phyloP scores from a whole-genome alignment of 2,888 invertebrate species.

The Leptinotarsa rubiginosa region DNA sequence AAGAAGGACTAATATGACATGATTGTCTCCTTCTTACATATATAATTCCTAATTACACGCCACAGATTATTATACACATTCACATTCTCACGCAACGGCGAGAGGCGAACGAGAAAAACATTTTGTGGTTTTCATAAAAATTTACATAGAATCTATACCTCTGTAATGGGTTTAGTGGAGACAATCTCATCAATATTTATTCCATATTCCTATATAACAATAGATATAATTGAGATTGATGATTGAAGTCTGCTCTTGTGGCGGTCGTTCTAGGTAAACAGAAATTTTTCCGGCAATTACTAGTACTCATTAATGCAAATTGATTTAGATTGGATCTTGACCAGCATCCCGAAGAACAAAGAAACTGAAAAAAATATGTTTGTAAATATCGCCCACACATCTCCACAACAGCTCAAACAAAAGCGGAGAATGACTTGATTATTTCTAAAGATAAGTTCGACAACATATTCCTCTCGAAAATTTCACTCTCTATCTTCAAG shows the following conservation, averaged over 20 bases:
- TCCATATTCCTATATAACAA: neutral
- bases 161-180: neutral
- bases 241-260: slow-evolving; percentile 1
- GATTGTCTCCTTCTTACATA: slow-evolving; percentile 64
- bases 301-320: neutral
- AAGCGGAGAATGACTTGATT: too few relatives aligned
- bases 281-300: slow-evolving; percentile 1
- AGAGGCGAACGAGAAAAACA: slow-evolving; percentile 38
- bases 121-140: slow-evolving; percentile 40
- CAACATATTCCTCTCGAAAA: too few relatives aligned
- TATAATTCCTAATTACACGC: slow-evolving; percentile 64
- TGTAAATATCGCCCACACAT: too few relatives aligned
- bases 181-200: slow-evolving; percentile 8
- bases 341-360: neutral
- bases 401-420: too few relatives aligned
- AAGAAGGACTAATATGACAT: slow-evolving; percentile 65
- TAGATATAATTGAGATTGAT: slow-evolving; percentile 3
- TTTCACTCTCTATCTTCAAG: too few relatives aligned
- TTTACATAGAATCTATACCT: slow-evolving; percentile 30
- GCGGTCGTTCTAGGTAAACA: neutral
- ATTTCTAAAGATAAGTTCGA: too few relatives aligned
- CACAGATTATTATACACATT: slow-evolving; percentile 60
- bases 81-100: slow-evolving; percentile 59
- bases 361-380: neutral
- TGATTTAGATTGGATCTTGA: neutral